These are phyloP conservation scores for Silurus aristotelis DNA, from an alignment of 2,797 vertebrate species.

Conservation along the genomic window DNA sequence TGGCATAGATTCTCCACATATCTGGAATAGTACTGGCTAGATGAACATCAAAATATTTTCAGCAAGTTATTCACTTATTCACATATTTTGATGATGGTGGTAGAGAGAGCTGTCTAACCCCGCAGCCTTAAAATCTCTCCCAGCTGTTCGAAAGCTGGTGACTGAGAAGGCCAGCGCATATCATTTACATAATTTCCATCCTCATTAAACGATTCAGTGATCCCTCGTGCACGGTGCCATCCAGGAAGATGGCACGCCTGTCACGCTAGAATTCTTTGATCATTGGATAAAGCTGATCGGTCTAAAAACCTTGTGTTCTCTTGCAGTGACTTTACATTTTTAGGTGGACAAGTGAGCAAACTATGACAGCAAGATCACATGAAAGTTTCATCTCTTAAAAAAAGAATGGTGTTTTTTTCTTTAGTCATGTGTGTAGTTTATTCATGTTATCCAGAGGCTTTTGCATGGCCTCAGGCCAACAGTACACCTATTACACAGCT, in stretches of 20 bases:
- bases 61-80: no score
- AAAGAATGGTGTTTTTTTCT: background rate
- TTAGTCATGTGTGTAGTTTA: background rate
- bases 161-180: background rate
- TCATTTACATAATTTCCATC: slow-evolving; percentile 28
- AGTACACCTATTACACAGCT: no score
- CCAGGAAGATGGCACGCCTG: background rate
- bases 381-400: no score
- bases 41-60: background rate
- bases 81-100: background rate
- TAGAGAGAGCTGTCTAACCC: background rate
- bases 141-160: background rate
- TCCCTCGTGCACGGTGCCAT: background rate
- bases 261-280: background rate
- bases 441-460: background rate
- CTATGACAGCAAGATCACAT: background rate
- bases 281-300: background rate
- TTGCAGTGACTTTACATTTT: background rate
- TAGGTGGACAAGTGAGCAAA: background rate
- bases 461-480: background rate
- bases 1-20: background rate
- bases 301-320: background rate
- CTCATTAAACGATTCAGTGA: background rate
- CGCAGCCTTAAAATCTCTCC: background rate
- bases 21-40: background rate